Conservation (phyloP, 2,797 vertebrate species). For the Paedocypris micromegethes region DNA sequence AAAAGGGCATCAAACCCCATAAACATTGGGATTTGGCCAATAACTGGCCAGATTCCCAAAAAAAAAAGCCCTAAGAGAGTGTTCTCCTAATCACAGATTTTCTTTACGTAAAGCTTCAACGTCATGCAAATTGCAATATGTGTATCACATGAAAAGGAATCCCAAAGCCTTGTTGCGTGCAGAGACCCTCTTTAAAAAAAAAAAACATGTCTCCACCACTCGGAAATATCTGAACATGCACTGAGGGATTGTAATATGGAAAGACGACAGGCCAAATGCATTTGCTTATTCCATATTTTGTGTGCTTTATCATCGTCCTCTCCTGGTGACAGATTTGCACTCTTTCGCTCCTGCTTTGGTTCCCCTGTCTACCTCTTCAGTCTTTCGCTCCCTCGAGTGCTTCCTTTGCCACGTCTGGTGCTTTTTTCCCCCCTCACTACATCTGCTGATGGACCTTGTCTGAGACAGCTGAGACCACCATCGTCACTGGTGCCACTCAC, state of each 20-base stretch:
- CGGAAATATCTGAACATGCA: constrained; percentile 23
- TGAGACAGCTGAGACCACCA: constrained; percentile 35
- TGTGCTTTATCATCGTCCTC: constrained; percentile 43
- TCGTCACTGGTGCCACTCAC: constrained; percentile 30
- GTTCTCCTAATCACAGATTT: neutral
- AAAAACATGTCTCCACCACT: constrained; percentile 13
- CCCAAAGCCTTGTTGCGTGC: constrained; percentile 4
- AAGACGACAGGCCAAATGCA: constrained; percentile 35
- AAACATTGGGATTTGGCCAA: too few relatives aligned
- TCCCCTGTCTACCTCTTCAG: constrained; percentile 36
- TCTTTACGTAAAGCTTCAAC: neutral
- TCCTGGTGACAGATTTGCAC: constrained; percentile 41
- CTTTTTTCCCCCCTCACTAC: neutral
- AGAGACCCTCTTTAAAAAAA: constrained; percentile 1
- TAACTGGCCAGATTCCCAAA: too few relatives aligned
- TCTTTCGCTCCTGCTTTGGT: constrained; percentile 41
- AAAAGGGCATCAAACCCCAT: too few relatives aligned
- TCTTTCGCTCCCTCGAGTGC: constrained; percentile 22
- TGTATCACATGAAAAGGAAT: neutral
- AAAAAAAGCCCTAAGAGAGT: too few relatives aligned
- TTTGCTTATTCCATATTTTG: constrained; percentile 44
- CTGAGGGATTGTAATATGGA: constrained; percentile 35
- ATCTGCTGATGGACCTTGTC: constrained; percentile 34
- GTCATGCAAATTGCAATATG: neutral
- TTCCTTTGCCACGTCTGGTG: constrained; percentile 10